Percentiles rank a stretch among this genome's conserved stretches.
Evolutionary conservation across 2,888 invertebrate species (phyloP).

Genomic region (Sminthurinus aureus): DNA sequence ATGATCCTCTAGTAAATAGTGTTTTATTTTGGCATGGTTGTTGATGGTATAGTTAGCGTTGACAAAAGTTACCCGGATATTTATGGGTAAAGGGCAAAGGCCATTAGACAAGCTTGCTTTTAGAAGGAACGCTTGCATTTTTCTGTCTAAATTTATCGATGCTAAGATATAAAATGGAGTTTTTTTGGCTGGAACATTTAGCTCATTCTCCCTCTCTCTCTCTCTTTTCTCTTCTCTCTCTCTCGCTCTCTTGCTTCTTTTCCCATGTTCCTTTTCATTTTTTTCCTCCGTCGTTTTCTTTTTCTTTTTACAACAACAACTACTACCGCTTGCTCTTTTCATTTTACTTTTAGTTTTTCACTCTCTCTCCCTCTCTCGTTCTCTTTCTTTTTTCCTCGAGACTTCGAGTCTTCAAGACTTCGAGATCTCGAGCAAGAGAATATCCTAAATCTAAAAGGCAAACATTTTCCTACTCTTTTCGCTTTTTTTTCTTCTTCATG

Average conservation of each 20-base stretch:
- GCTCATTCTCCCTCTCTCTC: slow-evolving; percentile 12
- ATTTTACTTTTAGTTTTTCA: background rate
- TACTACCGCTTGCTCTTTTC: background rate
- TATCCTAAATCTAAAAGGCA: slow-evolving; percentile 3
- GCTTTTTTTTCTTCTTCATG: background rate
- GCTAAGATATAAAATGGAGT: slow-evolving; percentile 47
- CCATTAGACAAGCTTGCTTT: slow-evolving; percentile 44
- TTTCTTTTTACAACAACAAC: background rate
- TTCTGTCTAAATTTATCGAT: slow-evolving; percentile 50
- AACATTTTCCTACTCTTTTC: background rate
- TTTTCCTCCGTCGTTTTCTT: background rate
- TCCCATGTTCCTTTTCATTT: background rate
- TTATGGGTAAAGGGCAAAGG: slow-evolving; percentile 49
- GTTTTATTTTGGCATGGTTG: slow-evolving; percentile 47
- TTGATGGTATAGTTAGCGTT: slow-evolving; percentile 46
- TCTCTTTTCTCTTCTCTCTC: background rate
- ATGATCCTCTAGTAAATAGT: slow-evolving; percentile 30
- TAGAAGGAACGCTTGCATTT: slow-evolving; percentile 42
- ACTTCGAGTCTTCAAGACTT: background rate
- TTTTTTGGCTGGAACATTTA: slow-evolving; percentile 34
- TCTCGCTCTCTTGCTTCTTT: slow-evolving; percentile 1
- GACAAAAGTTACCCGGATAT: slow-evolving; percentile 48
- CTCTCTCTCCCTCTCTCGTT: background rate
- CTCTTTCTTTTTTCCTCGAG: background rate
- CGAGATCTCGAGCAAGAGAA: background rate